Evolutionary conservation across 2,888 invertebrate species (phyloP).

Genomic region (Cantharis rufa): DNA sequence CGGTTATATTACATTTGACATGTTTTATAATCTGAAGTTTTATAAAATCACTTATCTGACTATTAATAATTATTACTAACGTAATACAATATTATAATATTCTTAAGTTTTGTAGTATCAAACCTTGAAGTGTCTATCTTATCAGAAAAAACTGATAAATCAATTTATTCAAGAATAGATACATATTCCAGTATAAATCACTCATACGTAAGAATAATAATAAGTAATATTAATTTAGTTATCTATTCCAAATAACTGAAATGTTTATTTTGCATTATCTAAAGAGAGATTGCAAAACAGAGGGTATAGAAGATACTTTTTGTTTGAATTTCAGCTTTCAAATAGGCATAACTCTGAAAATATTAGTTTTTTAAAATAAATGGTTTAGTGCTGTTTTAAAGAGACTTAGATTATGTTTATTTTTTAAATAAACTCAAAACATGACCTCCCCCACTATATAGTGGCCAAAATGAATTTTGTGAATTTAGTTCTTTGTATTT

Average conservation of each 20-base stretch:
- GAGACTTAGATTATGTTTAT: too few species aligned
- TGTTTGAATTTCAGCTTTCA: too few species aligned
- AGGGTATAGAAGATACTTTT: too few species aligned
- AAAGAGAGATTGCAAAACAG: background rate
- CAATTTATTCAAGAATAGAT: background rate
- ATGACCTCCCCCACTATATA: too few species aligned
- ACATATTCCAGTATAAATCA: too few species aligned
- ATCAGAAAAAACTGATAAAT: background rate
- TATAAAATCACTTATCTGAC: background rate
- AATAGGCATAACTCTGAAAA: too few species aligned
- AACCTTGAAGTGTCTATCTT: background rate
- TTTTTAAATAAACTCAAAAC: too few species aligned
- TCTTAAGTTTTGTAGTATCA: background rate
- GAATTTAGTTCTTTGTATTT: too few species aligned
- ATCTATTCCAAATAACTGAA: background rate
- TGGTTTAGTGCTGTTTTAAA: too few species aligned
- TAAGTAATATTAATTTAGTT: background rate
- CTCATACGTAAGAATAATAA: background rate
- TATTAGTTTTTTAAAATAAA: too few species aligned
- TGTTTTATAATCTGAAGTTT: background rate
- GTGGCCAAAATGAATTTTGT: too few species aligned
- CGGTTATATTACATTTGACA: background rate
- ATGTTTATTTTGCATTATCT: background rate
- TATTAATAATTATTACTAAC: too few species aligned
- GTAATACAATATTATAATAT: background rate